phyloP scores from a whole-genome alignment of 2,113 vertebrate genomes.

The Picathartes gymnocephalus region DNA sequence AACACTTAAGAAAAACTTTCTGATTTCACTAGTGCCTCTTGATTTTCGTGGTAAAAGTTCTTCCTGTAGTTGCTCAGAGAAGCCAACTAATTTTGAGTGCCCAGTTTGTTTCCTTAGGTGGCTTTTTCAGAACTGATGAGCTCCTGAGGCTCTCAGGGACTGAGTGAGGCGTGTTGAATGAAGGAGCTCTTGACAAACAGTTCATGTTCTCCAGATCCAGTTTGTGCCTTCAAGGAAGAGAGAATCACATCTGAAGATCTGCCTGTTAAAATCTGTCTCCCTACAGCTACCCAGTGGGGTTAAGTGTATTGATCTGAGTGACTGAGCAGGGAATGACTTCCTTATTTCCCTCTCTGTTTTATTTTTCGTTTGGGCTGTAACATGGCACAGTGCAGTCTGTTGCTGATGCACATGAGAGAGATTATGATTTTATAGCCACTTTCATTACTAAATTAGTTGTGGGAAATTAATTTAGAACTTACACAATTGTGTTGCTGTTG shows the following conservation, averaged over 20 bases:
- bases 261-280: not conserved
- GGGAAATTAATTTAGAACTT: conserved; percentile 52
- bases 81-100: not conserved
- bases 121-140: not conserved
- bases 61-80: not conserved
- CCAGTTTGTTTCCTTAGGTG: not conserved
- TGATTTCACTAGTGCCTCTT: conserved; percentile 15
- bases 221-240: not conserved
- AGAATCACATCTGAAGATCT: not conserved
- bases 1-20: not conserved
- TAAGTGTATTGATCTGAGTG: conserved; percentile 27
- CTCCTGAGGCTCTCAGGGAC: not conserved
- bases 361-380: conserved; percentile 44
- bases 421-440: conserved; percentile 36
- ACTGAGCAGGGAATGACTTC: conserved; percentile 9
- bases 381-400: not conserved
- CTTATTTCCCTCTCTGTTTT: conserved; percentile 13
- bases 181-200: not conserved
- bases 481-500: conserved; percentile 1
- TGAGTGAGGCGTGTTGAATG: not conserved
- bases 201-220: not conserved
- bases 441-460: conserved; percentile 30
- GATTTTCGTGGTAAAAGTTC: not conserved
- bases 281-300: not conserved
- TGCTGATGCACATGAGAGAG: conserved; percentile 36